These are phyloP conservation scores for Lasioglossum morio DNA, from an alignment of 2,888 invertebrate species.

Conservation along the genomic window DNA sequence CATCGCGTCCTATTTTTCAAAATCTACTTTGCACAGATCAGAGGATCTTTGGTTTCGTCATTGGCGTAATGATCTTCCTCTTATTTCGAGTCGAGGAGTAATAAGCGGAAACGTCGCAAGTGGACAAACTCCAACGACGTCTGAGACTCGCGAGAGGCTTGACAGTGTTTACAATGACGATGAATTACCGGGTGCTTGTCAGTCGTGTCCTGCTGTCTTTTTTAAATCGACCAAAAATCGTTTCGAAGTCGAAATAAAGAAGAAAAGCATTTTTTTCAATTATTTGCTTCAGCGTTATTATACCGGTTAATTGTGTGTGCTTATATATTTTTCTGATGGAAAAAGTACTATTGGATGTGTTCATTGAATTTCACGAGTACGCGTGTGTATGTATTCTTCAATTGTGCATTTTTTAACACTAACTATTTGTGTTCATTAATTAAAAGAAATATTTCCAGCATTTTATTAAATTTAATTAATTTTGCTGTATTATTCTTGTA, in stretches of 20 bases:
- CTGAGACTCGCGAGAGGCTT: constrained; percentile 15
- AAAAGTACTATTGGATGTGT: background rate
- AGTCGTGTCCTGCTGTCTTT: background rate
- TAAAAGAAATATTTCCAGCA: background rate
- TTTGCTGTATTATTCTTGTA: background rate
- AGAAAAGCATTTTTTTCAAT: background rate
- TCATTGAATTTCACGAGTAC: too few species aligned
- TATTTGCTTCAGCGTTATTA: background rate
- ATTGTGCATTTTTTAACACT: too few species aligned
- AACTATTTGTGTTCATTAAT: background rate
- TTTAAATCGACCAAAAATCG: background rate
- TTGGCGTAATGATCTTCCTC: constrained; percentile 26
- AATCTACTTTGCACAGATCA: constrained; percentile 5
- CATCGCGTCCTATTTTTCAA: background rate
- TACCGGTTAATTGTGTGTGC: background rate
- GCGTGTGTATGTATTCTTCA: too few species aligned
- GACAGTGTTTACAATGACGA: constrained; percentile 22
- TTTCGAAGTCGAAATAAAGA: background rate
- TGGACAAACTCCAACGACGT: constrained; percentile 32
- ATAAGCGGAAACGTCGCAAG: constrained; percentile 62
- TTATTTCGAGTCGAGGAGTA: constrained; percentile 25
- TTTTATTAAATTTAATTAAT: background rate
- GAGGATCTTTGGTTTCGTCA: constrained; percentile 33
- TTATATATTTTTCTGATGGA: background rate
- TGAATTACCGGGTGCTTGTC: background rate